These are phyloP conservation scores for Mobula birostris DNA, from an alignment of 2,113 vertebrate genomes.

Conservation along the genomic window DNA sequence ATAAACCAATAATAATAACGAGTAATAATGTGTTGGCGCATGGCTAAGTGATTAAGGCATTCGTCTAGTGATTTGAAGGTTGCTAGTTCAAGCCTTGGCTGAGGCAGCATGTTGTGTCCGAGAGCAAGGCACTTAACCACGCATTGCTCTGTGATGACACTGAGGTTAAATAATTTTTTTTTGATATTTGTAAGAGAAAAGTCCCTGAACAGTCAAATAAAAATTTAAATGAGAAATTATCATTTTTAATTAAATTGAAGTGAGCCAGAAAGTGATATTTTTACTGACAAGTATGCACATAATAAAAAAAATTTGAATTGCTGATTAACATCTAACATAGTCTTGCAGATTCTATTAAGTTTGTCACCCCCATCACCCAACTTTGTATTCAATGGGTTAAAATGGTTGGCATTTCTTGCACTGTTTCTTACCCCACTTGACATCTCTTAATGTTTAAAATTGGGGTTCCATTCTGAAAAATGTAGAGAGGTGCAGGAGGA, in stretches of 20 bases:
- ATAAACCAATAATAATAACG: not conserved
- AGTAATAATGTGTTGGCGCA: no score
- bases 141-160: no score
- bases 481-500: not conserved
- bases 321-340: not conserved
- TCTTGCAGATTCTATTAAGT: not conserved
- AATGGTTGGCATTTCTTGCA: no score
- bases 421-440: not conserved
- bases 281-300: not conserved
- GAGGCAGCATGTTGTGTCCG: no score
- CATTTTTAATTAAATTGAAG: conserved; percentile 1
- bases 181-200: not conserved
- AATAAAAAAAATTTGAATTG: not conserved
- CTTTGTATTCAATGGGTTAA: no score
- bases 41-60: no score
- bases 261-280: not conserved
- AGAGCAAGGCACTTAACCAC: no score
- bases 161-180: not conserved
- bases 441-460: not conserved
- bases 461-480: not conserved
- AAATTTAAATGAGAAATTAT: not conserved
- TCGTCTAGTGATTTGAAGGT: no score
- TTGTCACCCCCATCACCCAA: not conserved
- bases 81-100: no score
- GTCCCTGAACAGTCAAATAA: not conserved